These are phyloP conservation scores for Amphiprion clarkii DNA, from an alignment of 2,797 vertebrate species.

Conservation along the genomic window DNA sequence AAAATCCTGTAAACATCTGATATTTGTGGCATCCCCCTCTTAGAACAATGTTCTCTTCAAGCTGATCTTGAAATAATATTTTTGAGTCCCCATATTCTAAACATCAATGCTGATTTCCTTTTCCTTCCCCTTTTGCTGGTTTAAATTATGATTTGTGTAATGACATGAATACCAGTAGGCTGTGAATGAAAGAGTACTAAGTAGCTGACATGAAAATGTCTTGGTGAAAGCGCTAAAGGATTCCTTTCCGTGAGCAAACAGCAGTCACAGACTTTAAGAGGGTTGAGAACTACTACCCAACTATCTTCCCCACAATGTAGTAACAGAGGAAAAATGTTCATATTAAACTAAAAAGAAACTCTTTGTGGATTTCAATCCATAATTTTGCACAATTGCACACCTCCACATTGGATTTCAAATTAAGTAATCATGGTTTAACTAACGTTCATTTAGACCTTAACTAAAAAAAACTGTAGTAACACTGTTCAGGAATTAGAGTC, in stretches of 20 bases:
- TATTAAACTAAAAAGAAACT: slow-evolving; percentile 41
- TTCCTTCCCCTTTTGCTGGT: not conserved
- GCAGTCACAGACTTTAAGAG: slow-evolving; percentile 37
- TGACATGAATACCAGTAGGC: slow-evolving; percentile 9
- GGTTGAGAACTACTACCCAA: slow-evolving; percentile 12
- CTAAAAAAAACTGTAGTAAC: too few species aligned
- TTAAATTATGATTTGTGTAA: slow-evolving; percentile 11
- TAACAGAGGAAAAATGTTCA: slow-evolving; percentile 49
- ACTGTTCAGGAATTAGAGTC: too few species aligned
- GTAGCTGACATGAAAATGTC: slow-evolving; percentile 42
- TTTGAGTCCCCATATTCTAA: not conserved
- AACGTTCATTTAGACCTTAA: too few species aligned
- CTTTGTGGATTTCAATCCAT: slow-evolving; percentile 27
- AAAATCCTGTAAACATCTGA: not conserved
- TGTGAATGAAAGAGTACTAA: slow-evolving; percentile 17
- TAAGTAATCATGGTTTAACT: too few species aligned
- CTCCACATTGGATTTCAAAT: too few species aligned
- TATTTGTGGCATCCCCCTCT: slow-evolving; percentile 12
- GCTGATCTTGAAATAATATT: not conserved
- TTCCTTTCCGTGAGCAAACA: slow-evolving; percentile 48
- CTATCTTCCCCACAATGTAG: slow-evolving; percentile 14
- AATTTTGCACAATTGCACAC: too few species aligned
- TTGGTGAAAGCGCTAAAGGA: slow-evolving; percentile 70
- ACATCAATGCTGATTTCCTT: not conserved
- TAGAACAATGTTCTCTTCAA: slow-evolving; percentile 1